Conservation (phyloP, 2,888 invertebrate genomes). For the Baccha elongata region DNA sequence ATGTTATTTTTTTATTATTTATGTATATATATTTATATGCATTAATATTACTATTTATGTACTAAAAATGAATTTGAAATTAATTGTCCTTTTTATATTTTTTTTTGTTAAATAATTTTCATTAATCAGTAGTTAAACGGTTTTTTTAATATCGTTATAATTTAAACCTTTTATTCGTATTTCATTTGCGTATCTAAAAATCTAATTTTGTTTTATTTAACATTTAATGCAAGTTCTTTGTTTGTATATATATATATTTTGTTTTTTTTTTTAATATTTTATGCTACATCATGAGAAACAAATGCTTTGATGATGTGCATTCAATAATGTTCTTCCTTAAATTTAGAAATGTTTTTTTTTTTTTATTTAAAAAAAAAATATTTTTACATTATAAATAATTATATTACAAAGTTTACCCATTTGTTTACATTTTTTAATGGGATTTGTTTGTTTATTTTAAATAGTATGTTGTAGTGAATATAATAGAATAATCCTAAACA, state of each 20-base stretch:
- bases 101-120: slow-evolving; percentile 56
- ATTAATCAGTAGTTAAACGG: slow-evolving; percentile 54
- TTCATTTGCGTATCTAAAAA: slow-evolving; percentile 54
- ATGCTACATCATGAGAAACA: slow-evolving; percentile 39
- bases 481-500: slow-evolving; percentile 64
- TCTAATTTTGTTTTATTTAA: slow-evolving; percentile 46
- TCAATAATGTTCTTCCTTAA: slow-evolving; percentile 34
- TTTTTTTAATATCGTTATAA: slow-evolving; percentile 34
- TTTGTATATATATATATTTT: slow-evolving; percentile 6
- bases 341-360: slow-evolving; percentile 22
- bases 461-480: slow-evolving; percentile 48
- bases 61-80: slow-evolving; percentile 50
- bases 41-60: slow-evolving; percentile 49
- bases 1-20: slow-evolving; percentile 36
- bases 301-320: slow-evolving; percentile 48
- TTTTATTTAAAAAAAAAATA: slow-evolving; percentile 50
- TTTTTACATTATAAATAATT: slow-evolving; percentile 71
- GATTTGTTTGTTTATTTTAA: slow-evolving; percentile 36
- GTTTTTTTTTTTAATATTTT: slow-evolving; percentile 1
- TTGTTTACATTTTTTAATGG: slow-evolving; percentile 38
- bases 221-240: slow-evolving; percentile 52
- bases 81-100: slow-evolving; percentile 27
- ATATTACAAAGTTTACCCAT: slow-evolving; percentile 66
- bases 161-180: slow-evolving; percentile 44
- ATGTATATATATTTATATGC: slow-evolving; percentile 34